phyloP scores from a whole-genome alignment of 2,797 vertebrate species.

The Scyliorhinus canicula region DNA sequence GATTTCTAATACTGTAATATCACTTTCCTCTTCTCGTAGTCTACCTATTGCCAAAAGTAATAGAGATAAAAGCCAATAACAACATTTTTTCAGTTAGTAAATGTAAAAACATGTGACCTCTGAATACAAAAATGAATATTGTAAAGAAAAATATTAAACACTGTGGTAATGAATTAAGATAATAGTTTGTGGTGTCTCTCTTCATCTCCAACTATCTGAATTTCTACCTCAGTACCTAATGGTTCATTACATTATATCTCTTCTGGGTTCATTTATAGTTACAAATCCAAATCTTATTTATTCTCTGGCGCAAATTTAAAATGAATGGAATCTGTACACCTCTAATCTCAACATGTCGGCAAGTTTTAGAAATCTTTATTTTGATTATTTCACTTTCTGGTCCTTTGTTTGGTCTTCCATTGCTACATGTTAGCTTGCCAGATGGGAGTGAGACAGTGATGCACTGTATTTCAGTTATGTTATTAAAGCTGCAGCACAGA shows the following conservation, averaged over 20 bases:
- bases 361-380: background rate
- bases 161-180: slow-evolving; percentile 36
- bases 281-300: background rate
- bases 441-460: background rate
- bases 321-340: background rate
- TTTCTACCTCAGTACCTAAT: background rate
- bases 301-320: background rate
- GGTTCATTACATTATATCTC: background rate
- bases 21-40: slow-evolving; percentile 28
- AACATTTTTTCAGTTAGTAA: slow-evolving; percentile 38
- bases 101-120: slow-evolving; percentile 38
- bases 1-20: slow-evolving; percentile 35
- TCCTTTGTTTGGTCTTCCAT: background rate
- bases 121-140: slow-evolving; percentile 32
- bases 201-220: slow-evolving; percentile 15
- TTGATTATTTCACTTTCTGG: background rate
- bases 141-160: slow-evolving; percentile 33
- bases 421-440: too few species aligned
- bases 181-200: slow-evolving; percentile 31
- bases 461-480: too few species aligned
- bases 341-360: background rate
- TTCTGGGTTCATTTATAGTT: background rate
- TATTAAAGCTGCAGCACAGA: background rate
- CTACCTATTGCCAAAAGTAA: slow-evolving; percentile 31
- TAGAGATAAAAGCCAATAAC: slow-evolving; percentile 13